A percentile compares a stretch with the other conserved stretches of the same genome.
Evolutionary conservation across 2,888 invertebrate species (phyloP).

Genomic region (Dryocosmus kuriphilus): DNA sequence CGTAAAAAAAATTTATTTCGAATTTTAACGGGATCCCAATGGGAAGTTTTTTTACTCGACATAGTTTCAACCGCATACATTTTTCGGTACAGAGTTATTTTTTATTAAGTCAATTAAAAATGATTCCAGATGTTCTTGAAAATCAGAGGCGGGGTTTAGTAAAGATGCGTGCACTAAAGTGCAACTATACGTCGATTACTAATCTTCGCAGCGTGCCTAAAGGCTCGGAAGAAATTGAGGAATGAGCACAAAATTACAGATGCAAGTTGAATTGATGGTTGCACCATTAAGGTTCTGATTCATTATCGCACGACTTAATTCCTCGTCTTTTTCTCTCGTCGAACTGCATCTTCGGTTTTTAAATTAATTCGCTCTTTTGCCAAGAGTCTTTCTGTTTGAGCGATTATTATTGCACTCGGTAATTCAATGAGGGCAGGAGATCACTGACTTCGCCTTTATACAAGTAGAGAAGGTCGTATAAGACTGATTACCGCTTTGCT

Average conservation of each 20-base stretch:
- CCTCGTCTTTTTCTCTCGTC: not conserved
- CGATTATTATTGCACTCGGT: not conserved
- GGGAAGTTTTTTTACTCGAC: no score
- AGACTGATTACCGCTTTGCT: slow-evolving; percentile 50
- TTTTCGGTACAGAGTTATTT: no score
- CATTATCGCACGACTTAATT: not conserved
- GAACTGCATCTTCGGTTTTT: not conserved
- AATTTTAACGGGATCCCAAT: no score
- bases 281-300: not conserved
- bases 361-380: not conserved
- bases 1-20: no score
- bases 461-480: slow-evolving; percentile 15
- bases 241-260: slow-evolving; percentile 19
- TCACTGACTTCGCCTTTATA: slow-evolving; percentile 4
- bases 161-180: slow-evolving; percentile 72
- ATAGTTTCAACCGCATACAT: no score
- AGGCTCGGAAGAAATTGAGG: not conserved
- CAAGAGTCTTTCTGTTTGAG: not conserved
- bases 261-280: not conserved
- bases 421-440: slow-evolving; percentile 19
- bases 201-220: slow-evolving; percentile 42
- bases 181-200: slow-evolving; percentile 41
- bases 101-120: not conserved
- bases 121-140: slow-evolving; percentile 71
- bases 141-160: slow-evolving; percentile 73